phyloP scores from a whole-genome alignment of 2,888 invertebrate species.

The Eulithis testata region DNA sequence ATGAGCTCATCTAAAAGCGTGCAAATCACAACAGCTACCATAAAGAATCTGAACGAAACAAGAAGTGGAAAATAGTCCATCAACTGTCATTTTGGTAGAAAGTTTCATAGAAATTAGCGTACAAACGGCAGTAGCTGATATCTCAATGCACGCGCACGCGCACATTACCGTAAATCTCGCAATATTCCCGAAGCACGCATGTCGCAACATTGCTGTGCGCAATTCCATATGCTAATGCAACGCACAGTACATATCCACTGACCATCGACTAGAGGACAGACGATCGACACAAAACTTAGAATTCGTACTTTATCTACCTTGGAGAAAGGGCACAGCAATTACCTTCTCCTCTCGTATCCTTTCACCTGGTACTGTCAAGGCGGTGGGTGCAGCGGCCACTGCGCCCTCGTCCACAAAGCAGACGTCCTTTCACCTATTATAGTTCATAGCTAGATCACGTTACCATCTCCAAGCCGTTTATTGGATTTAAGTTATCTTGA shows the following conservation, averaged over 20 bases:
- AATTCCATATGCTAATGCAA: constrained; percentile 30
- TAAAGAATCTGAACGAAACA: no score
- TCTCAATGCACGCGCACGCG: constrained; percentile 13
- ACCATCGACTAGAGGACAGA: background rate
- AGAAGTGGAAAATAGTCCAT: background rate
- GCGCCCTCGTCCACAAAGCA: no score
- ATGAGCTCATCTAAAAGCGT: no score
- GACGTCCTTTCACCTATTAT: background rate
- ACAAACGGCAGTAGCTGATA: constrained; percentile 7
- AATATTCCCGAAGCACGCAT: constrained; percentile 12
- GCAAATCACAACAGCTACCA: no score
- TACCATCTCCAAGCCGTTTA: background rate
- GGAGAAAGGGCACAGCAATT: no score
- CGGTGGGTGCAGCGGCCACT: no score
- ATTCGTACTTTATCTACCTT: no score
- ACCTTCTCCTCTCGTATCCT: background rate
- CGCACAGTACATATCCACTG: no score
- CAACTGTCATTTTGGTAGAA: constrained; percentile 11
- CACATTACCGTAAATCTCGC: constrained; percentile 17
- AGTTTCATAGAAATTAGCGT: constrained; percentile 11
- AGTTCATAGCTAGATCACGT: background rate
- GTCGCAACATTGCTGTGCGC: constrained; percentile 25
- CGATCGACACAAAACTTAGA: no score
- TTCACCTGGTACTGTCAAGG: background rate
- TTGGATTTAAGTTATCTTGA: background rate